Evolutionary conservation across 1,140 invertebrate genomes (phyloP).

Genomic region (Cepaea nemoralis): DNA sequence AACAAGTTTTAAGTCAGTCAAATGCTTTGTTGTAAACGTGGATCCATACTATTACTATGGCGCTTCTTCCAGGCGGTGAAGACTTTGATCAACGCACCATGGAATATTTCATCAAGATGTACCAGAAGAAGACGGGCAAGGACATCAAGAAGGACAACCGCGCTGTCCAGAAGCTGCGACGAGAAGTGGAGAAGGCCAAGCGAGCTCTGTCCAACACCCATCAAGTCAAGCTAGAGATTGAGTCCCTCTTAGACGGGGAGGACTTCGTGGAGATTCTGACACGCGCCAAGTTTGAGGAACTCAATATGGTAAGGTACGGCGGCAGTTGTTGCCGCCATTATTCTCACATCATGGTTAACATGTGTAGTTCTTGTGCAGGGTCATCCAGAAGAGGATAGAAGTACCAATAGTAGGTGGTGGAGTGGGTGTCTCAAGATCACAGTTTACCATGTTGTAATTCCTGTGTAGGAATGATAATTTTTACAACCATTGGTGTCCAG

Average conservation of each 20-base stretch:
- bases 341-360: too few relatives aligned
- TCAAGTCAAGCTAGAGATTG: constrained; percentile 98
- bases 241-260: constrained; percentile 98
- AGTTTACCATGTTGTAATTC: too few relatives aligned
- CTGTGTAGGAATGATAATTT: too few relatives aligned
- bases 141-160: constrained; percentile 94
- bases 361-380: too few relatives aligned
- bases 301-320: constrained; percentile 94
- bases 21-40: too few relatives aligned
- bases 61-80: constrained; percentile 84
- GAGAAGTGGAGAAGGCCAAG: constrained; percentile 98
- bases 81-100: constrained; percentile 99
- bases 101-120: constrained; percentile 98
- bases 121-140: constrained; percentile 99
- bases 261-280: constrained; percentile 99
- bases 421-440: too few relatives aligned
- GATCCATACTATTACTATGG: not conserved
- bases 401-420: too few relatives aligned
- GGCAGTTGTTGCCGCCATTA: too few relatives aligned
- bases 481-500: too few relatives aligned
- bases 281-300: constrained; percentile 98
- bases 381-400: too few relatives aligned
- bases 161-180: constrained; percentile 94
- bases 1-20: too few relatives aligned
- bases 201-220: constrained; percentile 94